Evolutionary conservation across 2,888 invertebrate species (phyloP).

Genomic region (Acleris holmiana): DNA sequence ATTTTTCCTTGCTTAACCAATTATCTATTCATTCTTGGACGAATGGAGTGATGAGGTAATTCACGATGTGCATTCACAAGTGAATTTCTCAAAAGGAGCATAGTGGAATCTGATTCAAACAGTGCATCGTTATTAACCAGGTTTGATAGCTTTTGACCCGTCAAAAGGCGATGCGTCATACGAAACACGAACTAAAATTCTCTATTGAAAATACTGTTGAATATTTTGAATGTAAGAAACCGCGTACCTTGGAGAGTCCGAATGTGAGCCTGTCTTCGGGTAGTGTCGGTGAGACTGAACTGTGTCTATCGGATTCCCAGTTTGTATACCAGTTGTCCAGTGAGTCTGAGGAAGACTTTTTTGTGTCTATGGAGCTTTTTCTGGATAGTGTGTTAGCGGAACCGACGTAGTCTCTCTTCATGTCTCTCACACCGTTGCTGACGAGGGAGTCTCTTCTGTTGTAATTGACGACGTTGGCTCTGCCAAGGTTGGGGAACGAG

Average conservation of each 20-base stretch:
- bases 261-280: constrained; percentile 81
- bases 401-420: constrained; percentile 82
- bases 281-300: constrained; percentile 84
- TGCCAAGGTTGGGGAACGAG: constrained; percentile 71
- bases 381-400: constrained; percentile 74
- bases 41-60: constrained; percentile 34
- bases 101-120: constrained; percentile 8
- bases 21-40: constrained; percentile 30
- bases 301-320: constrained; percentile 88
- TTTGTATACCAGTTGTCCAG: constrained; percentile 88
- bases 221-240: constrained; percentile 43
- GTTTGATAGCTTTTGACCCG: constrained; percentile 9
- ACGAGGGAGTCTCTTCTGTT: constrained; percentile 73
- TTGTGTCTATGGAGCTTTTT: constrained; percentile 79
- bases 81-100: constrained; percentile 27
- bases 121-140: constrained; percentile 10
- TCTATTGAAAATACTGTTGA: constrained; percentile 3
- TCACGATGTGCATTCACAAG: constrained; percentile 28
- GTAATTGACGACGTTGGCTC: constrained; percentile 70
- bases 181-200: constrained; percentile 5
- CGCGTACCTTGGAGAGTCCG: constrained; percentile 73
- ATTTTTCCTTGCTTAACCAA: constrained; percentile 37
- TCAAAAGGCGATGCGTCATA: constrained; percentile 6
- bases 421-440: constrained; percentile 71
- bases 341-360: constrained; percentile 88